phyloP scores from a whole-genome alignment of 2,888 invertebrate genomes.

The Periphyllus acericola region DNA sequence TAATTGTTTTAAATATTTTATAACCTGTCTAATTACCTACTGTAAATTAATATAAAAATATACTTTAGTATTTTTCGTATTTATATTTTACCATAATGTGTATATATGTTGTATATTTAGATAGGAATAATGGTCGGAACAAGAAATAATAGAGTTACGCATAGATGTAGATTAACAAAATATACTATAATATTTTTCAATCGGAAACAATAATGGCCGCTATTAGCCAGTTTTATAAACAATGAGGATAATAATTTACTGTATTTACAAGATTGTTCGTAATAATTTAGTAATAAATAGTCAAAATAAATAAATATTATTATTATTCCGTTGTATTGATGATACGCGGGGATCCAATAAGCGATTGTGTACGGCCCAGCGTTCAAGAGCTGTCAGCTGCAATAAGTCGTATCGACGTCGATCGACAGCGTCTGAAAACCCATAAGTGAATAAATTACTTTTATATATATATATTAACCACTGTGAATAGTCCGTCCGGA shows the following conservation, averaged over 20 bases:
- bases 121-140: background rate
- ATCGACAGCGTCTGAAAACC: constrained; percentile 4
- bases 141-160: background rate
- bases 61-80: too few species aligned
- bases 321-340: background rate
- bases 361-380: background rate
- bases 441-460: background rate
- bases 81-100: too few species aligned
- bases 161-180: constrained; percentile 13
- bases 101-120: too few species aligned
- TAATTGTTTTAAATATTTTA: too few species aligned
- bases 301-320: constrained; percentile 45
- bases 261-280: constrained; percentile 24
- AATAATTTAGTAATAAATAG: constrained; percentile 39
- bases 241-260: background rate
- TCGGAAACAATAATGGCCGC: background rate
- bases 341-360: background rate
- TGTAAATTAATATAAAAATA: too few species aligned
- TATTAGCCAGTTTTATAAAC: constrained; percentile 2
- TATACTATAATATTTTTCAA: constrained; percentile 37
- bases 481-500: too few species aligned
- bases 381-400: too few species aligned
- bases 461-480: background rate
- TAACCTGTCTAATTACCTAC: too few species aligned
- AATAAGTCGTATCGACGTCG: background rate